Base-by-base conservation (phyloP, 1,140 invertebrate genomes). In the Radopholus similis region DNA sequence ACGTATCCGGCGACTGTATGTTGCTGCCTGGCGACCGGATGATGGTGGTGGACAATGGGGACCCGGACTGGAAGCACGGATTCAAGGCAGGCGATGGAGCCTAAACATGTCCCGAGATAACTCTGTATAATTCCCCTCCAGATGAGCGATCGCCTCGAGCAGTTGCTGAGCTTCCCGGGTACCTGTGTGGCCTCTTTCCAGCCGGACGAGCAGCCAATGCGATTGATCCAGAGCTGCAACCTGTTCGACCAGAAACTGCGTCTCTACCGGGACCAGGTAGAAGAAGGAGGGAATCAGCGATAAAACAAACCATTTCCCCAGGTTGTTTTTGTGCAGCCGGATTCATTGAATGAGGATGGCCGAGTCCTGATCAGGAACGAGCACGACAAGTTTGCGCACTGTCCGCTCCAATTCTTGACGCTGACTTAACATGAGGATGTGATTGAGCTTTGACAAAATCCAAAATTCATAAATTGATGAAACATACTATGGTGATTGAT, bases 51-150 rank as follows among this genome's bases (percentile, higher is more conserved):
- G 81, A 81, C 57, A 81, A 82, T 60, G 79, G 79, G 21, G 79
- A 81, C 71, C 79, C 79, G 9, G 79, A 82, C 44, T 81, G 79
- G 79, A 59, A 77, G 6, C 81, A 81, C 62, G 79, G 79, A n/a
- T 82, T 82, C 54, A 75, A 72, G 38, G 68, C n/a, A n/a, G n/a
- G n/a, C n/a, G n/a, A n/a, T 71, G 15, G 30, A 18, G n/a, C 23
- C 34, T 13, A 0, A 30, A 42, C 18, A 0, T 40, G 11, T 40
- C n/a, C n/a, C 1, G 11, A 13, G 18, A 18, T 5, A 4, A 47
- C 23, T 11, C 13, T 26, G 4, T 11, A 26, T 21, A 11, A 2
- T 13, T 18, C 1, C 47, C 47, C 47, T 64, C n/a, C 21, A 53
- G 30, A 32, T 68, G 1, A 69, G 75, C 13, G 76, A 76, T 42